phyloP scores from a whole-genome alignment of 2,113 vertebrate genomes.

The Struthidea cinerea region DNA sequence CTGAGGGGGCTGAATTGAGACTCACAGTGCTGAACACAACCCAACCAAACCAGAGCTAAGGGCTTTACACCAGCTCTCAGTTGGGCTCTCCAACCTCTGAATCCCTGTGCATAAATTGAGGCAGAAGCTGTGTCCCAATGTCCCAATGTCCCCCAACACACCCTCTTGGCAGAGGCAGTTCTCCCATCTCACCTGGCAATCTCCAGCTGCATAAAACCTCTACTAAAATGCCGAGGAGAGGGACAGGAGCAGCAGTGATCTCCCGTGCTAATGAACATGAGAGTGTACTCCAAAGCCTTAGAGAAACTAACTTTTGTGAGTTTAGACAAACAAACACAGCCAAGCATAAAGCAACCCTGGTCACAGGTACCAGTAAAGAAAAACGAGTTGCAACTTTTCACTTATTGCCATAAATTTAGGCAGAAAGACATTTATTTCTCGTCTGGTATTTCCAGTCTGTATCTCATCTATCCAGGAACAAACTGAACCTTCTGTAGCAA shows the following conservation, averaged over 20 bases:
- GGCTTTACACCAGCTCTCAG: not conserved
- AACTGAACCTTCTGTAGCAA: not conserved
- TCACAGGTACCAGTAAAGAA: not conserved
- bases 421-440: accelerated
- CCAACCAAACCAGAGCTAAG: not conserved
- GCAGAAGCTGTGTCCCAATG: not conserved
- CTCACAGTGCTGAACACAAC: not conserved
- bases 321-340: not conserved
- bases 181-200: not conserved
- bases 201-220: not conserved
- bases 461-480: not conserved
- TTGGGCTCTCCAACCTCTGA: accelerated
- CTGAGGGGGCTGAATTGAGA: not conserved
- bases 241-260: not conserved
- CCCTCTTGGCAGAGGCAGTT: accelerated
- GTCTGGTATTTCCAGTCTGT: not conserved
- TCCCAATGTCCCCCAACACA: not conserved
- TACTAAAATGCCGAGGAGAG: accelerated
- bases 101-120: not conserved
- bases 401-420: not conserved
- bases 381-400: not conserved
- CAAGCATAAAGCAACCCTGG: not conserved
- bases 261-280: not conserved
- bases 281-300: not conserved
- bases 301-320: not conserved